Evolutionary conservation across 1,140 invertebrate genomes (phyloP).

Genomic region (Bombus fervidus): DNA sequence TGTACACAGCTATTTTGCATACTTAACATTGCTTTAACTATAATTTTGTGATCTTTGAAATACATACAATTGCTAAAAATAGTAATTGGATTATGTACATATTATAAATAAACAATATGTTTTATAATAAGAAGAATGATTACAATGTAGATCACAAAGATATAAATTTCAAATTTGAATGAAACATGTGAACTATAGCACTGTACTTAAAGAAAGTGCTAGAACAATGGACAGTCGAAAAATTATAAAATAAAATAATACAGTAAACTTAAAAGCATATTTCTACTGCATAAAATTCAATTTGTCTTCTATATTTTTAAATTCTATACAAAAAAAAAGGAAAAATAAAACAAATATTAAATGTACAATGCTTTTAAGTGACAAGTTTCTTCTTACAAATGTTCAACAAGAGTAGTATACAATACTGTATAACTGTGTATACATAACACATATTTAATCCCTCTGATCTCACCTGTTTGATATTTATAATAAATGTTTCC

Average conservation of each 20-base stretch:
- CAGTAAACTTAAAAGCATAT: background rate
- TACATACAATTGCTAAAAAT: conserved; percentile 4
- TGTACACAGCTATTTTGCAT: conserved; percentile 14
- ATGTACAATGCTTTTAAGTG: conserved; percentile 53
- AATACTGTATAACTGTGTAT: conserved; percentile 74
- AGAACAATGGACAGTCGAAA: background rate
- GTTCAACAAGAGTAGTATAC: conserved; percentile 75
- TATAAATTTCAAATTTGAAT: conserved; percentile 1
- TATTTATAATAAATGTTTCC: conserved; percentile 52
- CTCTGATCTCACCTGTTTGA: conserved; percentile 48
- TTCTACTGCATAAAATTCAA: conserved; percentile 19
- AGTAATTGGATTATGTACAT: background rate
- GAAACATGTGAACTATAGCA: background rate
- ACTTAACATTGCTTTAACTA: conserved; percentile 44
- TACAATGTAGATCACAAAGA: background rate
- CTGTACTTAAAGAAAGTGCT: too few relatives aligned
- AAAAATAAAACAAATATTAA: conserved; percentile 31
- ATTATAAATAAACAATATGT: background rate
- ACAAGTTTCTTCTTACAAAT: conserved; percentile 73
- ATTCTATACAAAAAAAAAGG: conserved; percentile 22
- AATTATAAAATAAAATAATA: background rate
- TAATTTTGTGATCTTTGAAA: conserved; percentile 15
- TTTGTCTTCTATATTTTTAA: conserved; percentile 22
- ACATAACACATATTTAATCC: conserved; percentile 71
- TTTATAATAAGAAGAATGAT: background rate